These are phyloP conservation scores for Leucoma salicis DNA, from an alignment of 2,888 invertebrate genomes.

Conservation along the genomic window DNA sequence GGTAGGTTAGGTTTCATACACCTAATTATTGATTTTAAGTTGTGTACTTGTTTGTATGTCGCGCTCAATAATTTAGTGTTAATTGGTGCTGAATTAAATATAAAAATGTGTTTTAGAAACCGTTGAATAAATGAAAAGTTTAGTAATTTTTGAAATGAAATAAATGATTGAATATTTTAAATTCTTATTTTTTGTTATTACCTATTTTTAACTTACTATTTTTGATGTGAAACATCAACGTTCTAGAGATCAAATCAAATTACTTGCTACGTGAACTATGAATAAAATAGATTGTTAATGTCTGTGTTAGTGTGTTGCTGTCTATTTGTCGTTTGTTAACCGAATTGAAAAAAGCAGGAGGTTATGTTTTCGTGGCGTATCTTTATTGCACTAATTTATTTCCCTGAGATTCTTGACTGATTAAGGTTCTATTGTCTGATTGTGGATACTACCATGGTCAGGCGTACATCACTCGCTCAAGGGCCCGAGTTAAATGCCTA, in stretches of 20 bases:
- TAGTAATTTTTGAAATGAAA: conserved; percentile 36
- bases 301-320: too few relatives aligned
- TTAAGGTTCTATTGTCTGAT: too few relatives aligned
- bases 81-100: conserved; percentile 48
- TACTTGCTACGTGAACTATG: too few relatives aligned
- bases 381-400: too few relatives aligned
- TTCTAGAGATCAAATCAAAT: background rate
- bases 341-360: too few relatives aligned
- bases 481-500: too few relatives aligned
- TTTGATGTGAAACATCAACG: background rate
- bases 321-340: too few relatives aligned
- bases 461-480: too few relatives aligned
- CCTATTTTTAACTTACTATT: background rate
- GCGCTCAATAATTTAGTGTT: conserved; percentile 49
- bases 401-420: too few relatives aligned
- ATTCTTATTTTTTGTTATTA: background rate
- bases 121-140: conserved; percentile 37
- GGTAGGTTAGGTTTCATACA: conserved; percentile 25
- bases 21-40: conserved; percentile 21
- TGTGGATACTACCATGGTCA: too few relatives aligned
- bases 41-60: conserved; percentile 33
- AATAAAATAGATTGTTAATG: too few relatives aligned
- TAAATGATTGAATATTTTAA: conserved; percentile 35
- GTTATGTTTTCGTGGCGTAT: too few relatives aligned
- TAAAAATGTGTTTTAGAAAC: conserved; percentile 38